Percentiles rank a stretch among this genome's conserved stretches.
These are phyloP conservation scores for Platyrinchus mystaceus DNA, from an alignment of 2,797 vertebrate species.

Conservation along the genomic window DNA sequence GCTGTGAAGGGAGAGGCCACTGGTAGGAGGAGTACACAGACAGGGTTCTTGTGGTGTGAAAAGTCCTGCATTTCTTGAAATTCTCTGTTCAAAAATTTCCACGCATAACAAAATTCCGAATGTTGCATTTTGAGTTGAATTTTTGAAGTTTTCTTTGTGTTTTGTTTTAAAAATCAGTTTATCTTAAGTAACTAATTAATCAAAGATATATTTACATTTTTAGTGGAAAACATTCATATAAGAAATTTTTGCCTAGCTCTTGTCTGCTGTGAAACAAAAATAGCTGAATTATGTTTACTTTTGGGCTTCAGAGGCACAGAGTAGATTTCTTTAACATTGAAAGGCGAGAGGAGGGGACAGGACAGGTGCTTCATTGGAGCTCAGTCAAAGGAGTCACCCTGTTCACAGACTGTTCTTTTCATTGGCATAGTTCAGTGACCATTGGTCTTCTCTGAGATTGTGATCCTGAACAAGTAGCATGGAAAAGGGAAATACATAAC, in stretches of 20 bases:
- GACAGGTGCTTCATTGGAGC: neutral
- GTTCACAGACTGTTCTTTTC: neutral
- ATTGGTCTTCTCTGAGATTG: neutral
- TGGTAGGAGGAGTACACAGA: neutral
- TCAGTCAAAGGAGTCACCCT: neutral
- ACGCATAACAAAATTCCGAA: neutral
- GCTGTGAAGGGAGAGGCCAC: neutral
- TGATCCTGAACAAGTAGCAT: neutral
- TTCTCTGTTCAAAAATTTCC: neutral
- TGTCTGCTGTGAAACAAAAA: neutral
- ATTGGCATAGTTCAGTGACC: neutral
- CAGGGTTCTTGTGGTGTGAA: neutral
- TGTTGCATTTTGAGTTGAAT: neutral
- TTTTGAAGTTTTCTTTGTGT: neutral
- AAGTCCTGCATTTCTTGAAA: neutral
- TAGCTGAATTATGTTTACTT: neutral
- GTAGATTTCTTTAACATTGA: neutral
- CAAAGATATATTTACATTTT: neutral
- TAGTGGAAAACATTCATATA: neutral
- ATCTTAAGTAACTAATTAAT: neutral
- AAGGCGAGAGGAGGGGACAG: neutral
- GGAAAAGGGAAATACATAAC: neutral
- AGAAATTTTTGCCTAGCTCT: neutral
- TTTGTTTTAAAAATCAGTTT: neutral
- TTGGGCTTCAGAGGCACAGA: neutral